Conservation (phyloP, 2,113 vertebrate genomes). For the Mohoua ochrocephala region DNA sequence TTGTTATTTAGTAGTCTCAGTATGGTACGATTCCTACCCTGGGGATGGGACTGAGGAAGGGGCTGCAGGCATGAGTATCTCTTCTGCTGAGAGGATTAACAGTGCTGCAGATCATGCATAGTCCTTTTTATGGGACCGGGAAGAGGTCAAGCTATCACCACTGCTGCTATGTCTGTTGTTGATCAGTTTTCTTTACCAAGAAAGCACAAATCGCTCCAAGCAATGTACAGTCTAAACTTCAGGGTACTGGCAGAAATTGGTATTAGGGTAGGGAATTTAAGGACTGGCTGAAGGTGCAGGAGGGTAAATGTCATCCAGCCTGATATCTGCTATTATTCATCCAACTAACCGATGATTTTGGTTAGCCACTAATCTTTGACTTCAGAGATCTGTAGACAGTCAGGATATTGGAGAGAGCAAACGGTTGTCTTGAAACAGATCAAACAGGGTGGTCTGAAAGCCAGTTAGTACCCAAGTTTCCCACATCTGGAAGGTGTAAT, state of each 20-base stretch:
- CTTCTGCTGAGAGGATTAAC: neutral
- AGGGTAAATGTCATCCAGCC: neutral
- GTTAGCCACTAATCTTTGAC: neutral
- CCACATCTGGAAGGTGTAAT: neutral
- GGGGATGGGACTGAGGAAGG: neutral
- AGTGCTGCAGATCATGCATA: neutral
- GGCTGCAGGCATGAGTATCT: neutral
- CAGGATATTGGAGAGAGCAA: neutral
- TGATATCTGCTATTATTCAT: neutral
- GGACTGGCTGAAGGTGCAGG: neutral
- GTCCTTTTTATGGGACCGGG: neutral
- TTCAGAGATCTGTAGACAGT: neutral
- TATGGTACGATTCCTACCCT: neutral
- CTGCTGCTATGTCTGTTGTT: neutral
- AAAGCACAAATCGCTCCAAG: neutral
- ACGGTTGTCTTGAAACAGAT: neutral
- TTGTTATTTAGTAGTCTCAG: neutral
- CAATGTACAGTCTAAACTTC: neutral
- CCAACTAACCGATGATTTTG: accelerated
- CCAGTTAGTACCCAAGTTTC: neutral
- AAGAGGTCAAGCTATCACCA: neutral
- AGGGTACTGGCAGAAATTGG: accelerated
- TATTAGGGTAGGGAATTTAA: neutral
- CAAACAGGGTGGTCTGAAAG: neutral
- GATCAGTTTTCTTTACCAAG: neutral